Evolutionary conservation across 2,888 invertebrate genomes (phyloP), one percentile per base, ranked within the genome.

Genomic region (Tridacna crocea): DNA sequence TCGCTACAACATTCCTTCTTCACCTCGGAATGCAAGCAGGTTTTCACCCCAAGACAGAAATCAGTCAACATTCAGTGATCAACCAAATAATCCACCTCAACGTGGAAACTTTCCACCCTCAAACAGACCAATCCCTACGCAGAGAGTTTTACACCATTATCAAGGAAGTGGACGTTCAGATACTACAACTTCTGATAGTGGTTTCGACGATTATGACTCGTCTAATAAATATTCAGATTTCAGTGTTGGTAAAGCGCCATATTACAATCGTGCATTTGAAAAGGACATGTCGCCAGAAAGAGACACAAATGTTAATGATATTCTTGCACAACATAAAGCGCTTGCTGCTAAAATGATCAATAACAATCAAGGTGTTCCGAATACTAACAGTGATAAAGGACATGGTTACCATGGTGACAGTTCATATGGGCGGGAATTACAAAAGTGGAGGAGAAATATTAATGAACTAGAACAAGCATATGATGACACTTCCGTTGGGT

Each of bases 101-200:
- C 65, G 68, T 8, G 60, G 73, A 46, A 61, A 74, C 22, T 68
- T 68, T 22, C 61, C 75, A 0, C 68, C 66, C 4, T 36, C 47
- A 58, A 26, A 27, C 22, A 66, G 77, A 26, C 82, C 82, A 19
- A 74, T 75, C 61, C 75, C 83, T 15, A 19, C 80, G n/a, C 79
- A 77, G 58, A 51, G 83, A n/a, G 80, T 80, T 27, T 80, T 87
- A 55, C 89, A 89, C 66, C 60, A 77, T 22, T 77, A 88, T 36
- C 88, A 88, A 73, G 88, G 87, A n/a, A 89, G 89, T 80, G 88
- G 88, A 3, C 73, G 88, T n/a, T 88, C 87, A 17, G 88, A 84
- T 65, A 80, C 83, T 19, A 87, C 88, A 0, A 80, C 83, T 10
- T 83, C 88, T 0, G 89, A 89, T 48, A 89, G 89, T 82, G 89